A percentile compares a stretch with the other conserved stretches of the same genome.
Conservation (phyloP, 2,797 vertebrate genomes). For the Melanotaenia trifasciata region DNA sequence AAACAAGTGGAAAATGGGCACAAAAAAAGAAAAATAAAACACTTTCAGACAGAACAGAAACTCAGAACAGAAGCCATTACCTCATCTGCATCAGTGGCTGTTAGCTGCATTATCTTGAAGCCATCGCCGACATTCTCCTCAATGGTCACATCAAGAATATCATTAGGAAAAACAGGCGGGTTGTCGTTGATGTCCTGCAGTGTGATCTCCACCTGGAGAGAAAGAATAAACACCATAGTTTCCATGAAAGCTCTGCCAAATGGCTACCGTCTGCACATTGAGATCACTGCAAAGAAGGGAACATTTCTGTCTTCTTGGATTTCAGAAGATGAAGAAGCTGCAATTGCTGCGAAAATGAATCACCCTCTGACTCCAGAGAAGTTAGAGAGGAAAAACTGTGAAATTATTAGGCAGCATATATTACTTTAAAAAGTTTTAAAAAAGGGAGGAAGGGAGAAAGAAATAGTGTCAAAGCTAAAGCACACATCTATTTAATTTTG, state of each 20-base stretch:
- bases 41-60: constrained; percentile 58
- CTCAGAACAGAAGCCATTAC: constrained; percentile 71
- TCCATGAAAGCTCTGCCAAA: constrained; percentile 62
- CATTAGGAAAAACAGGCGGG: constrained; percentile 95
- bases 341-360: constrained; percentile 32
- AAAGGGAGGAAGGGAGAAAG: not conserved
- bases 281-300: constrained; percentile 15
- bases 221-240: constrained; percentile 64
- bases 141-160: constrained; percentile 92
- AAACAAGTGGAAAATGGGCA: constrained; percentile 57
- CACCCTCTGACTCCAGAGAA: constrained; percentile 18
- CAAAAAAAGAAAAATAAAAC: constrained; percentile 46
- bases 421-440: constrained; percentile 26
- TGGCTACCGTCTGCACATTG: constrained; percentile 12
- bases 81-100: constrained; percentile 96
- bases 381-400: constrained; percentile 26
- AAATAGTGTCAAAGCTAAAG: constrained; percentile 2
- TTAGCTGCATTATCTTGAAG: constrained; percentile 96
- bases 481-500: not conserved
- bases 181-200: constrained; percentile 99
- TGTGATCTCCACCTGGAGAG: constrained; percentile 94
- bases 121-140: constrained; percentile 96
- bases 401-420: constrained; percentile 32
- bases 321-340: constrained; percentile 59
- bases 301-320: constrained; percentile 21